Conservation (phyloP, 2,113 vertebrate species). For the Heterotis niloticus region DNA sequence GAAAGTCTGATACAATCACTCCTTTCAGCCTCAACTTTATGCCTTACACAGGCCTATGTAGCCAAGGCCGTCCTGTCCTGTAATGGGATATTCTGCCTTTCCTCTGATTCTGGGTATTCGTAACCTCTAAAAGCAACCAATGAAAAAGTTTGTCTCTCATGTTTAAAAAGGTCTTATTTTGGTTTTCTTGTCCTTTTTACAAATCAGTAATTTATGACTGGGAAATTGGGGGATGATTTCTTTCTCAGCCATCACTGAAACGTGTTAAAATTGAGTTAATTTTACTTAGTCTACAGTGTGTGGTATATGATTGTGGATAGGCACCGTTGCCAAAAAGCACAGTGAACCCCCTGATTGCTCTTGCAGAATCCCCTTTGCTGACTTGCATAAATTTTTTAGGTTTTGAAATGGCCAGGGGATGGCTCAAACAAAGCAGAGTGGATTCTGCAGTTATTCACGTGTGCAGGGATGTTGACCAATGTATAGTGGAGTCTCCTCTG, state of each 20-base stretch:
- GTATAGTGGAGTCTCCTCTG: too few species aligned
- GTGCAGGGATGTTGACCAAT: too few species aligned
- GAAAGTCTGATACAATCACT: too few species aligned
- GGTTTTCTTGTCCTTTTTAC: not conserved
- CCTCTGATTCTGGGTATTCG: not conserved
- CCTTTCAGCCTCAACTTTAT: too few species aligned
- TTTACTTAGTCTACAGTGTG: not conserved
- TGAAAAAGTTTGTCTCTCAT: too few species aligned
- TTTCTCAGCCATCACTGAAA: conserved; percentile 22
- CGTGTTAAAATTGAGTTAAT: not conserved
- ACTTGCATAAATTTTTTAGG: too few species aligned
- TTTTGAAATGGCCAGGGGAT: too few species aligned
- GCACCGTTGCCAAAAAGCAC: not conserved
- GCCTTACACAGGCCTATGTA: too few species aligned
- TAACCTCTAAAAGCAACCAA: not conserved
- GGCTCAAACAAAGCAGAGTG: too few species aligned
- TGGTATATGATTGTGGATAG: conserved; percentile 22
- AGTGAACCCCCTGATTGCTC: too few species aligned
- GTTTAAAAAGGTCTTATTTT: not conserved
- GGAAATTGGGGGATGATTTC: not conserved
- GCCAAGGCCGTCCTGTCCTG: too few species aligned
- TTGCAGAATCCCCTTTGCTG: not conserved
- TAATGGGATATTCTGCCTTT: not conserved
- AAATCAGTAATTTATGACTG: not conserved
- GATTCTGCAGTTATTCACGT: too few species aligned